Evolutionary conservation across 2,113 vertebrate species (phyloP), one percentile per base, ranked within the genome.

Genomic region (Chaenogobius annularis): DNA sequence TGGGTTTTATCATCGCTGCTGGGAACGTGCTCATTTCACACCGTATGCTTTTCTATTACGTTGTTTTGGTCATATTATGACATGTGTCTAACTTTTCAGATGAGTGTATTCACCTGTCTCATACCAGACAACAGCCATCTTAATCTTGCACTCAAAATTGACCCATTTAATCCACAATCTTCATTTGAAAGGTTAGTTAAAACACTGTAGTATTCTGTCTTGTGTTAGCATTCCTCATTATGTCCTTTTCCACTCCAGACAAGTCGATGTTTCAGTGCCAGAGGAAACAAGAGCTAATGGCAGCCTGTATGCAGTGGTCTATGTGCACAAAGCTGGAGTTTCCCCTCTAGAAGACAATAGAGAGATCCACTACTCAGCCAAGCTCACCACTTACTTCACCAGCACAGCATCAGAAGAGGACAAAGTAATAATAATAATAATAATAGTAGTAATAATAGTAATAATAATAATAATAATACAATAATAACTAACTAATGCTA

Each of bases 341-440:
- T 93, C 94, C 37, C 98, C 97, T 0, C 95, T 98, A 95, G 94
- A 96, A 10, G 98, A 99, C 20, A 90, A 90, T 59, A 95, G 94
- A 85, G 94, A 98, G 54, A 96, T 98, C 58, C 96, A 98, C 86
- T 87, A 95, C 8, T 92, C 96, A 46, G 94, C 95, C 56, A 94
- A 94, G 66, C 94, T 99, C 63, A 99, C 96, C 65, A 95, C 95
- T 0, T 96, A 96, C 83, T 94, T 96, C 93, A 76, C 93, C 19
- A 94, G 94, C 74, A 84, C 88, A 61, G 70, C 62, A 50, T 20
- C 67, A 3, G 83, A 77, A 1, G 69, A 43, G n/a, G 58, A 70
- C 43, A 87, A 88, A 83, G 90, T 91, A 54, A 54, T 20, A 54
- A 20, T 19, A 31, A 31, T 31, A 31, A 31, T 4, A 31, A n/a